phyloP scores from a whole-genome alignment of 2,113 vertebrate species.

The Lontra canadensis region DNA sequence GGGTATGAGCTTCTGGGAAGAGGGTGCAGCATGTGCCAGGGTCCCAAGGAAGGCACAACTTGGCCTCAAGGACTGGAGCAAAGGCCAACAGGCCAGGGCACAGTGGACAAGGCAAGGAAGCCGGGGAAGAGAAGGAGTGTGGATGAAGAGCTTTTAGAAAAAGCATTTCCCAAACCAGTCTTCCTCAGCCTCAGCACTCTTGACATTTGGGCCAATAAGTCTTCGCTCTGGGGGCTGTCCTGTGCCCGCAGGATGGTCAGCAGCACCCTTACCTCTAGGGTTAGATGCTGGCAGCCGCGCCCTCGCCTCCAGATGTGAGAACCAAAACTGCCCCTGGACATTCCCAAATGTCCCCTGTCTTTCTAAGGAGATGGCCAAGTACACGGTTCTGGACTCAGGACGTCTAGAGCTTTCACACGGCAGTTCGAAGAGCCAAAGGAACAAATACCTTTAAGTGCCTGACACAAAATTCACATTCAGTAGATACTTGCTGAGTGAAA shows the following conservation, averaged over 20 bases:
- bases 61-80: not conserved
- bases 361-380: not conserved
- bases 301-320: too few species aligned
- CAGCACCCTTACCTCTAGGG: not conserved
- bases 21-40: not conserved
- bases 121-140: not conserved
- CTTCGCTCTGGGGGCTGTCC: not conserved
- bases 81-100: not conserved
- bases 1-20: not conserved
- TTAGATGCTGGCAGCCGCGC: accelerated
- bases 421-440: not conserved
- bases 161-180: not conserved
- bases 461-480: too few species aligned
- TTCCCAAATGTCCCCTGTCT: not conserved
- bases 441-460: not conserved
- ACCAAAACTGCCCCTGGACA: not conserved
- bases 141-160: not conserved
- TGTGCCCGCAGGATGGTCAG: not conserved
- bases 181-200: not conserved
- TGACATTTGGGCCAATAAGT: not conserved
- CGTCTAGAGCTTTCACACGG: not conserved
- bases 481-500: not conserved
- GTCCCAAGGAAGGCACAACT: not conserved
- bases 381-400: not conserved
- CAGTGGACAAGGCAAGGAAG: not conserved